phyloP scores from a whole-genome alignment of 1,140 invertebrate genomes.

The Leptinotarsa texana region DNA sequence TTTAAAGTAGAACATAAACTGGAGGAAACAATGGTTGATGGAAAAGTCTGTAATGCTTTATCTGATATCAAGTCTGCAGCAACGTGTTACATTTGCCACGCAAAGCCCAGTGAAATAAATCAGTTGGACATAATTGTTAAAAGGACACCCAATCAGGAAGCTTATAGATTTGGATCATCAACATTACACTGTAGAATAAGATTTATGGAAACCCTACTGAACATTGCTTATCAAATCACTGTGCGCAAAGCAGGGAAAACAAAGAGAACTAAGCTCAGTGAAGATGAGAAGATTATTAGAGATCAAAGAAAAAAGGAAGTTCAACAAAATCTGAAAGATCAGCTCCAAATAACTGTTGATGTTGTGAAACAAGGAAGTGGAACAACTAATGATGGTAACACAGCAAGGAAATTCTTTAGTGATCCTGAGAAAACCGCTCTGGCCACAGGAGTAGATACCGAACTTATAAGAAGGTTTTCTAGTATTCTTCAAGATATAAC shows the following conservation, averaged over 20 bases:
- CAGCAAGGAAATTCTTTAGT: constrained; percentile 50
- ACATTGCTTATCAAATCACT: too few relatives aligned
- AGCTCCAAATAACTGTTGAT: constrained; percentile 33
- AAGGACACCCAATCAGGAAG: constrained; percentile 11
- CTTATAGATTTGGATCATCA: constrained; percentile 29
- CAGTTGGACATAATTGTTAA: constrained; percentile 13
- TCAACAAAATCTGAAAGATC: constrained; percentile 21
- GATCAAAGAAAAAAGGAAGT: constrained; percentile 47
- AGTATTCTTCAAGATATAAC: constrained; percentile 46
- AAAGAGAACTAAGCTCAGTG: background rate
- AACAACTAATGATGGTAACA: constrained; percentile 52
- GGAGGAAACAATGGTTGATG: constrained; percentile 55
- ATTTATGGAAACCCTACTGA: too few relatives aligned
- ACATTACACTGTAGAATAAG: too few relatives aligned
- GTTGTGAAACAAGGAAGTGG: constrained; percentile 40
- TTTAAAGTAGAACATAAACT: background rate
- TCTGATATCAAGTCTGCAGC: constrained; percentile 39
- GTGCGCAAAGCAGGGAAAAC: too few relatives aligned
- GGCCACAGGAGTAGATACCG: constrained; percentile 52
- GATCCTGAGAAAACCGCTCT: constrained; percentile 44
- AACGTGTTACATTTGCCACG: constrained; percentile 35
- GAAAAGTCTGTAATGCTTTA: constrained; percentile 54
- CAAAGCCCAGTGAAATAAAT: constrained; percentile 45
- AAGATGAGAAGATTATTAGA: constrained; percentile 38
- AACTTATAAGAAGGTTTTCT: constrained; percentile 48